phyloP scores from a whole-genome alignment of 2,888 invertebrate genomes.

The Magallana nippona region DNA sequence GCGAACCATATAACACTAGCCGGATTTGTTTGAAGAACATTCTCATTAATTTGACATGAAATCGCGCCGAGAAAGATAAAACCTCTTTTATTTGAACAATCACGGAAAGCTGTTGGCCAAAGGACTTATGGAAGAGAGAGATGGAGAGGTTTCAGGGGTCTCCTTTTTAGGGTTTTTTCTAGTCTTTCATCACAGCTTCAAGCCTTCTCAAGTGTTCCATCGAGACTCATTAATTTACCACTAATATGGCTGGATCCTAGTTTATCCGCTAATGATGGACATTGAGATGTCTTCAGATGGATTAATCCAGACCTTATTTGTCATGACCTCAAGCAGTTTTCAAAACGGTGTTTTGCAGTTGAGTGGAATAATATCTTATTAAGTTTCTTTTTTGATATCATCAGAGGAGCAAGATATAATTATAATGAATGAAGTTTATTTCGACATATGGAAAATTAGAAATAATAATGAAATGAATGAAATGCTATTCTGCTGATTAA shows the following conservation, averaged over 20 bases:
- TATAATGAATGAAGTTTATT: too few relatives aligned
- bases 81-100: conserved; percentile 26
- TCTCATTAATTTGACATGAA: conserved; percentile 35
- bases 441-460: too few relatives aligned
- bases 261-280: conserved; percentile 1
- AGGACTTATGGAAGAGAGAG: background rate
- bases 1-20: background rate
- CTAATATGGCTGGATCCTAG: conserved; percentile 1
- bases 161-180: background rate
- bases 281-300: background rate
- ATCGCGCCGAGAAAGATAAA: conserved; percentile 16
- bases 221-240: conserved; percentile 9
- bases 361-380: background rate
- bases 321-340: background rate
- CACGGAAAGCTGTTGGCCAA: conserved; percentile 33
- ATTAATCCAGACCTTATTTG: background rate
- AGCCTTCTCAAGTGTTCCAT: conserved; percentile 30
- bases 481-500: too few relatives aligned
- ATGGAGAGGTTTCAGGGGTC: background rate
- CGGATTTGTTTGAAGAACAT: conserved; percentile 28
- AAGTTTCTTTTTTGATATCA: background rate
- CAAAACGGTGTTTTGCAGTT: background rate
- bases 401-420: background rate
- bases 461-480: too few relatives aligned
- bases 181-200: background rate